Base-by-base conservation (phyloP, 2,888 invertebrate genomes). In the Carcina quercana region DNA sequence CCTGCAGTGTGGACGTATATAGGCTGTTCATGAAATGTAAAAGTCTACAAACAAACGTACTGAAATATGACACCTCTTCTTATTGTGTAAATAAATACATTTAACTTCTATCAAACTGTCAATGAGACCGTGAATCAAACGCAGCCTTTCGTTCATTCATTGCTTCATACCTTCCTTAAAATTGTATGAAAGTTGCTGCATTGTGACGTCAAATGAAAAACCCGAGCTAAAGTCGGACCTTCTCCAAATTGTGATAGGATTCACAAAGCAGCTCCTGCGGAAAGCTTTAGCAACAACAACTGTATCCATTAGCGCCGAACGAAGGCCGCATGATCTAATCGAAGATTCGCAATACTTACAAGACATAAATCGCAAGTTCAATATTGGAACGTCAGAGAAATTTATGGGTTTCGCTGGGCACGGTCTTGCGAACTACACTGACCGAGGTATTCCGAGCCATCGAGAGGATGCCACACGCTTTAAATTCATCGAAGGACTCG, bases 301-400 rank as follows among this genome's bases (percentile, higher is more conserved):
- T 41, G 37, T 32, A 47, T 43, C 43, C 38, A 45, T 2, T 44
- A 48, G 42, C 36, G 31, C 34, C 45, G 44, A 50, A 47, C 45
- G 53, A 66, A 67, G 67, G 68, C 55, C 60, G 48, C 40, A 36
- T 42, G 44, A 49, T 39, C 42, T 37, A 49, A 53, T 46, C 56
- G 60, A 57, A 44, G 47, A 42, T 38, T 40, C 37, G 37, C 50
- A 53, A 56, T 58, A 56, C 48, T 66, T 59, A 57, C 50, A 43
- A 50, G 51, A 46, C 59, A 61, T 66, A 72, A 62, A 69, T 72
- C 63, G 54, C 61, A 61, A 71, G 66, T 65, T 68, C 72, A 66
- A 73, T 78, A 76, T 74, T 58, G 57, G 49, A 45, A 57, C 54
- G 60, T 48, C 57, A 46, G 61, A 76, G 68, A 73, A 74, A 63